Base-by-base conservation (phyloP, 2,113 vertebrate genomes). In the Rafetus swinhoei region DNA sequence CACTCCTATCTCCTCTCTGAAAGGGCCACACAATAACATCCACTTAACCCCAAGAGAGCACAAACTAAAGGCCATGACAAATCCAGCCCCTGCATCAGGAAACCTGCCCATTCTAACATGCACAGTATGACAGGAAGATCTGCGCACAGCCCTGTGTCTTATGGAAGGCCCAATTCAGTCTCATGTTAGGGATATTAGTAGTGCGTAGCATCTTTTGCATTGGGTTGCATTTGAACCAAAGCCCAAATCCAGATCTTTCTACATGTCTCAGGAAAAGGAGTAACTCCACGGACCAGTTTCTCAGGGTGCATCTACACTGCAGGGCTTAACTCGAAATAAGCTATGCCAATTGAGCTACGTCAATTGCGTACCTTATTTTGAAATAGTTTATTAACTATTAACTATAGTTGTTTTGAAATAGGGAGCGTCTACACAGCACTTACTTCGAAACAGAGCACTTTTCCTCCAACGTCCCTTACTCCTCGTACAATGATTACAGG, bases 131-230 rank as follows among this genome's bases (percentile, higher is more conserved):
- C 13, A 6, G 3, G 1, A 85, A 81, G 57, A 25, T 35, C 84
- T 7, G 32, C 4, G 0, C 0, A 11, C 29, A 57, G 21, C 25
- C 62, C 14, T n/a, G 8, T 65, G 29, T 8, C 22, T 24, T 15
- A 16, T 16, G 29, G 7, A 32, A 65, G 62, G 7, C 29, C 62
- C 62, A 65, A 16, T 32, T 65, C 32, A 65, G 62, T 7, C 29
- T 65, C 29, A n/a, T 65, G 15, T 65, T 59, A 32, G 62, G 62
- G 29, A 14, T 32, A 7, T 65, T 29, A 7, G 62, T n/a, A 65
- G 7, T 32, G 29, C 14, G 18, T 32, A 65, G 29, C 32, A 15
- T 14, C 62, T 65, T 65, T 24, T 27, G 24, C 59, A 27, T 27
- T 1, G 69, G 5, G 6, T 19, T 2, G 3, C 13, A 1, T 77